Percentiles rank a stretch among this genome's conserved stretches.
phyloP scores from a whole-genome alignment of 2,797 vertebrate genomes.

The Champsocephalus esox region DNA sequence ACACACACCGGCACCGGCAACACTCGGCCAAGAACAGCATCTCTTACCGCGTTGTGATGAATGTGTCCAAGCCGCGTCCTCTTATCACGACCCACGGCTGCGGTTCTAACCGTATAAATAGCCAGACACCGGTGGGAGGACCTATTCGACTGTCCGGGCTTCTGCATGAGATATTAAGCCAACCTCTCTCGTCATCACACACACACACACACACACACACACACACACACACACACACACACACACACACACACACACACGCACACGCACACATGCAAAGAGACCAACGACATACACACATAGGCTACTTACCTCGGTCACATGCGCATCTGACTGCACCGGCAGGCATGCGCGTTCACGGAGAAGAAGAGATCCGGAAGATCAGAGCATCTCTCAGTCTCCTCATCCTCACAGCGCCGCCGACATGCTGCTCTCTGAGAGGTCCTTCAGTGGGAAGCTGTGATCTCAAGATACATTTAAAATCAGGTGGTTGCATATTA shows the following conservation, averaged over 20 bases:
- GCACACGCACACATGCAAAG: constrained; percentile 17
- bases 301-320: constrained; percentile 57
- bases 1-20: constrained; percentile 47
- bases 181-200: constrained; percentile 53
- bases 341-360: constrained; percentile 60
- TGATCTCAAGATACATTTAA: background rate
- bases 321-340: constrained; percentile 69
- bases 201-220: constrained; percentile 23
- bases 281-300: background rate
- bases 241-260: constrained; percentile 28
- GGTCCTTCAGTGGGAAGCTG: constrained; percentile 10
- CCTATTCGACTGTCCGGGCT: constrained; percentile 60
- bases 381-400: constrained; percentile 62
- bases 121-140: constrained; percentile 82
- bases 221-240: constrained; percentile 8
- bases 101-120: constrained; percentile 80
- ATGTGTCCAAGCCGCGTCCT: constrained; percentile 61
- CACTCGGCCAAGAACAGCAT: constrained; percentile 30
- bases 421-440: constrained; percentile 4
- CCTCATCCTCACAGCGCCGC: constrained; percentile 41
- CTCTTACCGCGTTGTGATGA: constrained; percentile 80
- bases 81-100: constrained; percentile 63
- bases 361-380: constrained; percentile 37
- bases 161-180: constrained; percentile 66
- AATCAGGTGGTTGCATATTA: too few relatives aligned